Evolutionary conservation across 1,140 invertebrate genomes (phyloP).

Genomic region (Oryzaephilus surinamensis): DNA sequence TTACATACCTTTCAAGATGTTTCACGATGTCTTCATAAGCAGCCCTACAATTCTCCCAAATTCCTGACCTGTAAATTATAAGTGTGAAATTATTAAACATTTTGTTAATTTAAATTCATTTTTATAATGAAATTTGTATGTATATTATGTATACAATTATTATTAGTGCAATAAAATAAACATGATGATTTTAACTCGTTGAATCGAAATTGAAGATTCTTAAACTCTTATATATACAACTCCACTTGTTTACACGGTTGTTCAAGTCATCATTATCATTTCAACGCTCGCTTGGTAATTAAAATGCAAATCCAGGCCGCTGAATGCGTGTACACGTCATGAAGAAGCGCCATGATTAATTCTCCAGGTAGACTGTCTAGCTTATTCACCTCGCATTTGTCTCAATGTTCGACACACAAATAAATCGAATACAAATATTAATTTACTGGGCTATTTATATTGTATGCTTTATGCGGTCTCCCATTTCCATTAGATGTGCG

Average conservation of each 20-base stretch:
- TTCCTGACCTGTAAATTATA: slow-evolving; percentile 70
- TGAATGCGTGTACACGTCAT: slow-evolving; percentile 38
- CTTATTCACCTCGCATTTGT: slow-evolving; percentile 22
- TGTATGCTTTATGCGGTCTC: slow-evolving; percentile 16
- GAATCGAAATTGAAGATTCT: no score
- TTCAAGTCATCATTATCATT: slow-evolving; percentile 48
- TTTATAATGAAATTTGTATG: no score
- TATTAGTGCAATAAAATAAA: no score
- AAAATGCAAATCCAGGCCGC: slow-evolving; percentile 50
- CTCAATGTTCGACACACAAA: slow-evolving; percentile 23
- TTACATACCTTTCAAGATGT: slow-evolving; percentile 81
- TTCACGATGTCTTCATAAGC: slow-evolving; percentile 89
- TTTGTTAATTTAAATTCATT: no score
- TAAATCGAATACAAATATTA: slow-evolving; percentile 26
- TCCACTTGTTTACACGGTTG: slow-evolving; percentile 33
- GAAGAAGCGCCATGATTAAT: slow-evolving; percentile 35
- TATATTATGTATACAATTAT: no score
- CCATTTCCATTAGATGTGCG: slow-evolving; percentile 9
- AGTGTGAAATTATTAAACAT: no score
- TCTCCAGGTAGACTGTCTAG: slow-evolving; percentile 33
- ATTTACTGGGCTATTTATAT: slow-evolving; percentile 19
- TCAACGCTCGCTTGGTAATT: slow-evolving; percentile 49
- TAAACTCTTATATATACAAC: no score
- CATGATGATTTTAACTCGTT: no score
- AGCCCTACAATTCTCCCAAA: slow-evolving; percentile 88